Conservation (phyloP, 2,797 vertebrate species). For the Acanthurus tractus region DNA sequence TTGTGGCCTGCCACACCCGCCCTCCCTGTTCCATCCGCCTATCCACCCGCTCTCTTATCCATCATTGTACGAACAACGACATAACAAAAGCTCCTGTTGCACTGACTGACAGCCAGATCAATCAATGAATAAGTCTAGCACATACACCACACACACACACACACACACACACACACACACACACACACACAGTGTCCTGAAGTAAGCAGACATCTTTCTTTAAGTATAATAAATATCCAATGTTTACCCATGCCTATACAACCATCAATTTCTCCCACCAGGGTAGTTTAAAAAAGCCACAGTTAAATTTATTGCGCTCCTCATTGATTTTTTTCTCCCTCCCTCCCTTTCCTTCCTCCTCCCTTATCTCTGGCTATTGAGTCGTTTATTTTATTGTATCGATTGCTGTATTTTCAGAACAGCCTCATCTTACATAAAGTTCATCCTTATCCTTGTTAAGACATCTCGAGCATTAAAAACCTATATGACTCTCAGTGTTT, state of each 20-base stretch:
- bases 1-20: conserved; percentile 28
- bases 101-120: conserved; percentile 64
- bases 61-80: conserved; percentile 27
- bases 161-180: conserved; percentile 4
- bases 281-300: conserved; percentile 24
- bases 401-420: conserved; percentile 27
- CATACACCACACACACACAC: conserved; percentile 1
- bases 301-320: conserved; percentile 30
- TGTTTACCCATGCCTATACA: conserved; percentile 13
- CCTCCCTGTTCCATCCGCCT: conserved; percentile 3
- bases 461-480: not conserved
- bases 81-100: conserved; percentile 66
- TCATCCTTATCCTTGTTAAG: not conserved
- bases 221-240: conserved; percentile 43
- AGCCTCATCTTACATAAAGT: not conserved
- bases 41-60: conserved; percentile 7
- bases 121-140: conserved; percentile 26
- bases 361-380: conserved; percentile 16
- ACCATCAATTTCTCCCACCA: conserved; percentile 40
- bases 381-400: conserved; percentile 11
- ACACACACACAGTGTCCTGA: not conserved
- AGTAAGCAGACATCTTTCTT: conserved; percentile 5
- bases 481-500: not conserved
- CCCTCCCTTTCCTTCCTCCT: not conserved
- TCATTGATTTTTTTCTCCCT: conserved; percentile 47